Base-by-base conservation (phyloP, 2,888 invertebrate genomes). In the Siphlonurus alternatus region DNA sequence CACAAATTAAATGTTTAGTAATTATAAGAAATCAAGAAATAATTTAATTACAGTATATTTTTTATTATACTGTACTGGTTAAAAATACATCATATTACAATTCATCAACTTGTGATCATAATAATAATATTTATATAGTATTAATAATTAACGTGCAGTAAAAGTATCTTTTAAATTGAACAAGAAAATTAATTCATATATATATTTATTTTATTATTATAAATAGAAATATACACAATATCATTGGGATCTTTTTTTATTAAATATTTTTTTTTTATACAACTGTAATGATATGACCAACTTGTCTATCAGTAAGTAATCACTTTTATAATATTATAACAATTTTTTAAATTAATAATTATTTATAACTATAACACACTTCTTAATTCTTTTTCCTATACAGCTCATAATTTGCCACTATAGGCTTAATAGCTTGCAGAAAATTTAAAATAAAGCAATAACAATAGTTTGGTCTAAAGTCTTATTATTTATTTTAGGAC, bases 1-100 rank as follows among this genome's bases (percentile, higher is more conserved):
- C n/a, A n/a, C n/a, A n/a, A n/a, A n/a, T n/a, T n/a, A n/a, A n/a
- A n/a, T n/a, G n/a, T n/a, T n/a, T n/a, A n/a, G n/a, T n/a, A n/a
- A n/a, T n/a, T n/a, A n/a, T n/a, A n/a, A n/a, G n/a, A n/a, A n/a
- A n/a, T n/a, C n/a, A n/a, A n/a, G n/a, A n/a, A n/a, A n/a, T n/a
- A n/a, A n/a, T n/a, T 56, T 56, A 18, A 56, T 56, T 56, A 56
- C 56, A 56, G 56, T 56, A 56, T 56, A 56, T 38, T 10, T 22
- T 56, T 56, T 56, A 56, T 56, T 56, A 56, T 38, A 56, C 56
- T 56, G 56, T n/a, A 56, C 15, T 56, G 56, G 20, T 56, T 56
- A 56, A 56, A 56, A 56, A 56, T 56, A 56, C 56, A 56, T 56
- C 56, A 56, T n/a, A n/a, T 56, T 56, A 20, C 22, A 56, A 56